phyloP scores from a whole-genome alignment of 2,888 invertebrate species.

The Himalopsyche tibetana region DNA sequence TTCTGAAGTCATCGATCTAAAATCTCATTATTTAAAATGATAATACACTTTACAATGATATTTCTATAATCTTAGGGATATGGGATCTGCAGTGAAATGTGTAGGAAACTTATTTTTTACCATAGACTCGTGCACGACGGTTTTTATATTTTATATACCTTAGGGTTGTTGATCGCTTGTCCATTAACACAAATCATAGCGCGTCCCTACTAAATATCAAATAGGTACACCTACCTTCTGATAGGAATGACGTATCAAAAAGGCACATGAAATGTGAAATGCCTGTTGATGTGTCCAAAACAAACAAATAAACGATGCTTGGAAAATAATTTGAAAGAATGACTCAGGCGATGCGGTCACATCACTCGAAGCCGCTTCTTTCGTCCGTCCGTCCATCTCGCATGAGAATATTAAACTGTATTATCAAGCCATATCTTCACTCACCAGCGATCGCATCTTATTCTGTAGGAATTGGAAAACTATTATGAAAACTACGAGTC shows the following conservation, averaged over 20 bases:
- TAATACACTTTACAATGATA: too few relatives aligned
- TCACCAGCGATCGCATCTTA: too few relatives aligned
- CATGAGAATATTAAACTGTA: conserved; percentile 43
- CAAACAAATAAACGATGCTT: conserved; percentile 36
- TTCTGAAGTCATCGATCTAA: too few relatives aligned
- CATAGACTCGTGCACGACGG: too few relatives aligned
- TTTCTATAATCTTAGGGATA: too few relatives aligned
- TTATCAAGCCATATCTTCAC: not conserved
- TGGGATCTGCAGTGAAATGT: too few relatives aligned
- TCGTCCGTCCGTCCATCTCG: not conserved
- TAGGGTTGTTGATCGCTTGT: not conserved
- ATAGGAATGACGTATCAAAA: conserved; percentile 41
- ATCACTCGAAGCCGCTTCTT: not conserved
- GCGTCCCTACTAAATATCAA: conserved; percentile 17
- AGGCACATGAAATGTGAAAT: conserved; percentile 28
- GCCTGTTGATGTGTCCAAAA: conserved; percentile 46
- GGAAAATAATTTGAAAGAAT: conserved; percentile 46
- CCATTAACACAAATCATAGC: conserved; percentile 40
- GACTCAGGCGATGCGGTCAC: conserved; percentile 45
- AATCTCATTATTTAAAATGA: too few relatives aligned
- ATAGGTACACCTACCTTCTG: conserved; percentile 21
- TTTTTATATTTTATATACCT: not conserved
- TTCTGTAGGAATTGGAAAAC: too few relatives aligned
- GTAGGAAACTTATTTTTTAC: too few relatives aligned
- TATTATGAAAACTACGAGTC: too few relatives aligned